Evolutionary conservation across 2,113 vertebrate species (phyloP).

Genomic region (Urocynchramus pylzowi): DNA sequence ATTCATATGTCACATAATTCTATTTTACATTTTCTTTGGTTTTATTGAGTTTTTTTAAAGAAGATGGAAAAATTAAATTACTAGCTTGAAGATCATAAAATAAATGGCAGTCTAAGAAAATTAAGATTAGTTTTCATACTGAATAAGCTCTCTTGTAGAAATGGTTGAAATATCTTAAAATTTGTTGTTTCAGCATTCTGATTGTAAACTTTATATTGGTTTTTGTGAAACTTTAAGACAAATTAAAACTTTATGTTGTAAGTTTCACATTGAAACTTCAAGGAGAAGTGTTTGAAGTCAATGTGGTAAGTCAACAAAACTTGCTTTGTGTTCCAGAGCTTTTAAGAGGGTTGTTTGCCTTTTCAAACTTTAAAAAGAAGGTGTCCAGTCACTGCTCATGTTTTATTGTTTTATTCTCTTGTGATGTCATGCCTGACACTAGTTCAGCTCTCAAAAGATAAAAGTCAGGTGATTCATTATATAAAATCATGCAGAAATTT

Average conservation of each 20-base stretch:
- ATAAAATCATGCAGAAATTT: background rate
- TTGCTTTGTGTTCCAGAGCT: background rate
- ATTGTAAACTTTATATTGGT: background rate
- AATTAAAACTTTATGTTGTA: background rate
- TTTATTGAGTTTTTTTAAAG: background rate
- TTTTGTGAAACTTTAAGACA: background rate
- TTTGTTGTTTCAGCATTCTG: background rate
- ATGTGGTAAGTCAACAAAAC: background rate
- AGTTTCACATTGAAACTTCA: background rate
- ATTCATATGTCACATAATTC: background rate
- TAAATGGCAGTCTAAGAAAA: background rate
- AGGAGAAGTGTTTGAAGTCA: background rate
- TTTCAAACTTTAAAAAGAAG: background rate
- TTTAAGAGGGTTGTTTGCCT: background rate
- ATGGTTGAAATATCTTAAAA: background rate
- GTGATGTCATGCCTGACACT: background rate
- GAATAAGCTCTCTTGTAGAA: background rate
- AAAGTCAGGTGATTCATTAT: background rate
- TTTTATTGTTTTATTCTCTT: background rate
- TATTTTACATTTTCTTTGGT: background rate
- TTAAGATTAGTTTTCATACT: background rate
- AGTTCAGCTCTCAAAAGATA: background rate
- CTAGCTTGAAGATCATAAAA: background rate
- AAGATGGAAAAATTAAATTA: background rate
- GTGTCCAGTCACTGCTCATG: rapidly evolving